A percentile compares a stretch with the other conserved stretches of the same genome.
Evolutionary conservation across 1,140 invertebrate species (phyloP).

Genomic region (Euwallacea similis): DNA sequence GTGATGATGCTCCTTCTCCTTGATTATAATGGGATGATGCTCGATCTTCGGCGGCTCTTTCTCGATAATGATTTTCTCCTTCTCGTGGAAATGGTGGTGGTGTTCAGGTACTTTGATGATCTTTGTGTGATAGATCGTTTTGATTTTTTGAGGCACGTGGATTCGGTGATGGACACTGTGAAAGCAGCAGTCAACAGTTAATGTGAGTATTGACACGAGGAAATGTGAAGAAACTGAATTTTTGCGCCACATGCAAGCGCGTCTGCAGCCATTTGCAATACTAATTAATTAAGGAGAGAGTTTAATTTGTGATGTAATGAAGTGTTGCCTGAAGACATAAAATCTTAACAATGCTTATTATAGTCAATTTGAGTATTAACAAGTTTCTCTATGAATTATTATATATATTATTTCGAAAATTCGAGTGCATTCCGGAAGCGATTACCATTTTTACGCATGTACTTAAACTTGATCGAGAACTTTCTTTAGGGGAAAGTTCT

Average conservation of each 20-base stretch:
- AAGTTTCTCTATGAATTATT: too few relatives aligned
- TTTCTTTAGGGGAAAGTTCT: conserved; percentile 1
- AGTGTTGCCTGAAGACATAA: background rate
- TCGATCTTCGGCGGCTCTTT: conserved; percentile 36
- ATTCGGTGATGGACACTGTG: conserved; percentile 48
- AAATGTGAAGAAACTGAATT: too few relatives aligned
- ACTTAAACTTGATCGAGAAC: background rate
- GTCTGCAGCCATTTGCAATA: too few relatives aligned
- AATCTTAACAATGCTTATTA: too few relatives aligned
- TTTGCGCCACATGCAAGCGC: too few relatives aligned
- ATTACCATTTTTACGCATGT: too few relatives aligned
- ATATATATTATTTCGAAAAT: too few relatives aligned
- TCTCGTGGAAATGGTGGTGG: conserved; percentile 51
- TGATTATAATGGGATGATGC: conserved; percentile 17
- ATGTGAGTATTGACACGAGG: too few relatives aligned
- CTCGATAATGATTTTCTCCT: conserved; percentile 45
- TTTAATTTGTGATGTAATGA: conserved; percentile 5
- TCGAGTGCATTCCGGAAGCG: too few relatives aligned
- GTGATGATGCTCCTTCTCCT: conserved; percentile 25
- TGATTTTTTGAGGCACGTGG: conserved; percentile 49
- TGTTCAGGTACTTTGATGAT: conserved; percentile 50
- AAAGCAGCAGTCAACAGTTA: too few relatives aligned
- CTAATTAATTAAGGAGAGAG: background rate
- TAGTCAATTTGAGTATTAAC: too few relatives aligned
- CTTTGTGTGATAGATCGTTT: conserved; percentile 51